Base-by-base conservation (phyloP, 2,888 invertebrate genomes). In the Syrista parreyssii region DNA sequence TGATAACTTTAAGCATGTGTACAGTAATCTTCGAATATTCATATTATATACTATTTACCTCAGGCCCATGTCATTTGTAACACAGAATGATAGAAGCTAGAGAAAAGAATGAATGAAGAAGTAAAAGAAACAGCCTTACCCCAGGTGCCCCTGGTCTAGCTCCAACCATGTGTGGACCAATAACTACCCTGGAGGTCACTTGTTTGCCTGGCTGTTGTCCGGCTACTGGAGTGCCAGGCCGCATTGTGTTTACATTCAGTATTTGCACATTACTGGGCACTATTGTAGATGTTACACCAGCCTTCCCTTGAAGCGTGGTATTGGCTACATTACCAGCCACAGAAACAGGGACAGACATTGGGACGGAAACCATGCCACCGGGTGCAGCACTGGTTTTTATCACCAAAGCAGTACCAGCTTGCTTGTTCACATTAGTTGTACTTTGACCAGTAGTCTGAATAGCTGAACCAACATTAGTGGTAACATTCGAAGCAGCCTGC, bases 151-250 rank as follows among this genome's bases (percentile, higher is more conserved):
- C 96, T 76, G 96, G 95, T 90, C 97, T 93, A 75, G 96, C 93
- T 86, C 96, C 96, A 84, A 96, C 95, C 93, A 97, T 95, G 92
- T 97, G 96, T 87, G 95, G 96, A 86, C 96, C 96, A 86, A 97
- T 95, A 86, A 97, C 96, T 86, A 98, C 96, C 89, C 97, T 94
- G 76, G 96, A 95, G 80, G 96, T 94, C 82, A 96, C 95, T 80
- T 89, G 91, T 82, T 91, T 91, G 72, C 87, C 90, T 92, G 97
- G 97, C 91, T 95, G 95, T 91, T 96, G 96, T 79, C 94, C 94
- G 81, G 94, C 93, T 85, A 93, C 93, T 74, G 96, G 95, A 80
- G 95, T 93, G 81, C 94, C 95, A 76, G 96, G 95, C 85, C 97
- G 94, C 93, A 96, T 90, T 3, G 93, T 86, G 88, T 93, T 93